A percentile compares a stretch with the other conserved stretches of the same genome.
phyloP scores from a whole-genome alignment of 1,140 invertebrate genomes.

The Apocrypta bakeri region DNA sequence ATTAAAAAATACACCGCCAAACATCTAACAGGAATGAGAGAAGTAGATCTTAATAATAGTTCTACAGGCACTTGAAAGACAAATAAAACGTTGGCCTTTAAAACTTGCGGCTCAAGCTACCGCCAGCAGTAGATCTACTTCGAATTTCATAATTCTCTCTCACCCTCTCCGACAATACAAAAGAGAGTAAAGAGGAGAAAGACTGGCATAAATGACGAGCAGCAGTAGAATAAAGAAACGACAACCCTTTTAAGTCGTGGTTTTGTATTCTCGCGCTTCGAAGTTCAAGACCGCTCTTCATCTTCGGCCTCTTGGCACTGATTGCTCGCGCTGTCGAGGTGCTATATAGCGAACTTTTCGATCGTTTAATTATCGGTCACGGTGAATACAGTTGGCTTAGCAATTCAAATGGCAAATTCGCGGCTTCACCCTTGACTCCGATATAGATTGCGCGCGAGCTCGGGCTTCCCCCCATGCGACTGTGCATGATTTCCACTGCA shows the following conservation, averaged over 20 bases:
- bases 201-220: neutral
- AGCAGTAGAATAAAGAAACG: neutral
- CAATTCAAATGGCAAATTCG: conserved; percentile 62
- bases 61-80: neutral
- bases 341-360: conserved; percentile 44
- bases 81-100: neutral
- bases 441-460: neutral
- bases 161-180: neutral
- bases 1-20: too few relatives aligned
- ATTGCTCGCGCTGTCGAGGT: neutral
- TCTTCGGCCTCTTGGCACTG: neutral
- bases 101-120: neutral
- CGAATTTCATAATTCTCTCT: conserved; percentile 23
- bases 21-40: neutral
- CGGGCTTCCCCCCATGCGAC: neutral
- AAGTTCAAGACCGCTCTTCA: neutral
- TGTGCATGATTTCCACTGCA: too few relatives aligned
- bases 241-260: too few relatives aligned
- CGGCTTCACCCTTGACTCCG: conserved; percentile 60
- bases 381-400: conserved; percentile 53
- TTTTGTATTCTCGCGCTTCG: neutral
- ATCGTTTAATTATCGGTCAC: conserved; percentile 62
- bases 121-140: neutral
- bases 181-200: neutral
- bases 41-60: neutral